Percentiles rank a stretch among this genome's conserved stretches.
These are phyloP conservation scores for Drosophila emarginata DNA, from an alignment of 2,888 invertebrate genomes.

Conservation along the genomic window DNA sequence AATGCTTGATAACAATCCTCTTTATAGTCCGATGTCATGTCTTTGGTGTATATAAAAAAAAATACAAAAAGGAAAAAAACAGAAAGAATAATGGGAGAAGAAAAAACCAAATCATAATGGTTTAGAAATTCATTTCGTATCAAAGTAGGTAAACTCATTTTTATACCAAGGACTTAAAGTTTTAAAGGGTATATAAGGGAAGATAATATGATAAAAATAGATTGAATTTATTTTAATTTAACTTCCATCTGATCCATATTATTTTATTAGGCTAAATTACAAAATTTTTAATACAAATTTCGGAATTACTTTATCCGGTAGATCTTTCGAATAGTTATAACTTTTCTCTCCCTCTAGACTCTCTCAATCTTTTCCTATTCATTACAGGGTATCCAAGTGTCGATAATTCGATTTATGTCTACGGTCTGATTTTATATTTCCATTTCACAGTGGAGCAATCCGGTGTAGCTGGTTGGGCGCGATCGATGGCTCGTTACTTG, in stretches of 20 bases:
- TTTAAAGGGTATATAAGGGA: conserved; percentile 19
- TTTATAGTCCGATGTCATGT: conserved; percentile 39
- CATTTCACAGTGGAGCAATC: conserved; percentile 19
- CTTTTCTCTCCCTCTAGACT: neutral
- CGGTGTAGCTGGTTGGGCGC: conserved; percentile 8
- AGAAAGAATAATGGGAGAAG: neutral
- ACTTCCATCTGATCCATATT: too few relatives aligned
- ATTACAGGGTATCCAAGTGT: neutral
- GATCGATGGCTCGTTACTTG: conserved; percentile 31
- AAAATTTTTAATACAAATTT: too few relatives aligned
- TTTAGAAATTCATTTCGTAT: conserved; percentile 35
- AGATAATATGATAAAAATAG: neutral
- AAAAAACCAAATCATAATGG: conserved; percentile 20
- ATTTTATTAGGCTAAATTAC: too few relatives aligned
- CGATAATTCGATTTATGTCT: neutral
- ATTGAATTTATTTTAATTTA: too few relatives aligned
- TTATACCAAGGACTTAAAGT: neutral
- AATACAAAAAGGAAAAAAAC: conserved; percentile 17
- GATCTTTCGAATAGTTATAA: too few relatives aligned
- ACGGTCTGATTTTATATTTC: conserved; percentile 5
- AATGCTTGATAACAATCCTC: conserved; percentile 23
- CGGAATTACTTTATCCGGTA: too few relatives aligned
- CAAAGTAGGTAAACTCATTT: conserved; percentile 5
- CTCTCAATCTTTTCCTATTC: too few relatives aligned
- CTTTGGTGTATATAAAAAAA: conserved; percentile 14